Evolutionary conservation across 2,113 vertebrate genomes (phyloP).

Genomic region (Atrichornis clamosus): DNA sequence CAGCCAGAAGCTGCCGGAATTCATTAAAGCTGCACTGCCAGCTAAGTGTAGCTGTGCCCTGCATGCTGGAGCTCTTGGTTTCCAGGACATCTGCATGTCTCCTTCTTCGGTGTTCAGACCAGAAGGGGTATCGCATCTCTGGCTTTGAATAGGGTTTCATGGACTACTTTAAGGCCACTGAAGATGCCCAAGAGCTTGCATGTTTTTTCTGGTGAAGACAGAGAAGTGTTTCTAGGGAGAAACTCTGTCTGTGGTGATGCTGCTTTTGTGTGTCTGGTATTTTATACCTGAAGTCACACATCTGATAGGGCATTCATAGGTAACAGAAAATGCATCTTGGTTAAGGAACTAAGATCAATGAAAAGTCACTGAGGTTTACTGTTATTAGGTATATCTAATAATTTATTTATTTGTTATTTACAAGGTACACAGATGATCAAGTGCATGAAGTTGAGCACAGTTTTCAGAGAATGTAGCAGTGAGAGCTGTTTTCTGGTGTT

Average conservation of each 20-base stretch:
- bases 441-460: background rate
- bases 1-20: background rate
- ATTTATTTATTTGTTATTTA: background rate
- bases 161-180: background rate
- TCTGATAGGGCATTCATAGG: background rate
- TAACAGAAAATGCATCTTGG: background rate
- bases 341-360: background rate
- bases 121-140: background rate
- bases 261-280: background rate
- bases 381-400: background rate
- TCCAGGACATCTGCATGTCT: background rate
- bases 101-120: background rate
- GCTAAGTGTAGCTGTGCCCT: background rate
- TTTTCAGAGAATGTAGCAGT: background rate
- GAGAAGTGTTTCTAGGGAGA: background rate
- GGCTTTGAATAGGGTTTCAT: background rate
- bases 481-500: background rate
- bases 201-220: background rate
- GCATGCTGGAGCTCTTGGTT: background rate
- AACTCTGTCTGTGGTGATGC: background rate
- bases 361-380: background rate
- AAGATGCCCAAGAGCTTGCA: background rate
- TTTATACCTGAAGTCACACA: background rate
- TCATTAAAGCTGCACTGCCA: background rate
- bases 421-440: background rate